phyloP scores from a whole-genome alignment of 2,113 vertebrate genomes.

The Galeopterus variegatus region DNA sequence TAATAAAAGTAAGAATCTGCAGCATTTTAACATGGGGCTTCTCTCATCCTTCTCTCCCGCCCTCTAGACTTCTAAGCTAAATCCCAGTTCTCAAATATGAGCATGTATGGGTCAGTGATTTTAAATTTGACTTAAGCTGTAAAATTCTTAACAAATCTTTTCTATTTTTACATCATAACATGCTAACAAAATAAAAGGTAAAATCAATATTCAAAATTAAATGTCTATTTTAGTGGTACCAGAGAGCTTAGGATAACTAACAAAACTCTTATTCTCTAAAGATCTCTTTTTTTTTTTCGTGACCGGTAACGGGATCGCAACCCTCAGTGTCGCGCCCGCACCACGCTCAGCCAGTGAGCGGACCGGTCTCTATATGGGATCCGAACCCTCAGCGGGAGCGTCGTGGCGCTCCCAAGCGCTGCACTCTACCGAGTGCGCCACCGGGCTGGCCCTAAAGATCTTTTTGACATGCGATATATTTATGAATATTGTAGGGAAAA shows the following conservation, averaged over 20 bases:
- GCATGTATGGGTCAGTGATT: neutral
- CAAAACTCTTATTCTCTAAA: slow-evolving; percentile 3
- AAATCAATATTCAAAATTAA: slow-evolving; percentile 43
- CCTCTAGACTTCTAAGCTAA: neutral
- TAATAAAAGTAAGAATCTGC: neutral
- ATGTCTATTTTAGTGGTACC: neutral
- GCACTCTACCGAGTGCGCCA: too few species aligned
- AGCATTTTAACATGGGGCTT: neutral
- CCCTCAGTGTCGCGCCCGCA: too few species aligned
- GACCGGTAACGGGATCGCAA: too few species aligned
- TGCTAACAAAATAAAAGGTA: neutral
- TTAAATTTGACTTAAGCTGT: neutral
- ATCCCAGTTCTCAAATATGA: neutral
- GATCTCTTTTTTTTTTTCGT: too few species aligned
- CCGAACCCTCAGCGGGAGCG: too few species aligned
- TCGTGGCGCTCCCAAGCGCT: too few species aligned
- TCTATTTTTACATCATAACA: neutral
- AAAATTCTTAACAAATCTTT: neutral
- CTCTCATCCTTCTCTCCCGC: neutral
- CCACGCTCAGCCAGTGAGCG: too few species aligned
- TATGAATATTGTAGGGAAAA: neutral
- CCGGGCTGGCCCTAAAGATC: too few species aligned
- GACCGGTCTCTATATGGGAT: too few species aligned
- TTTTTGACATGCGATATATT: neutral
- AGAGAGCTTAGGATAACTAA: neutral